A percentile compares a stretch with the other conserved stretches of the same genome.
These are phyloP conservation scores for Oncorhynchus masou DNA, from an alignment of 2,113 vertebrate species.

Conservation along the genomic window DNA sequence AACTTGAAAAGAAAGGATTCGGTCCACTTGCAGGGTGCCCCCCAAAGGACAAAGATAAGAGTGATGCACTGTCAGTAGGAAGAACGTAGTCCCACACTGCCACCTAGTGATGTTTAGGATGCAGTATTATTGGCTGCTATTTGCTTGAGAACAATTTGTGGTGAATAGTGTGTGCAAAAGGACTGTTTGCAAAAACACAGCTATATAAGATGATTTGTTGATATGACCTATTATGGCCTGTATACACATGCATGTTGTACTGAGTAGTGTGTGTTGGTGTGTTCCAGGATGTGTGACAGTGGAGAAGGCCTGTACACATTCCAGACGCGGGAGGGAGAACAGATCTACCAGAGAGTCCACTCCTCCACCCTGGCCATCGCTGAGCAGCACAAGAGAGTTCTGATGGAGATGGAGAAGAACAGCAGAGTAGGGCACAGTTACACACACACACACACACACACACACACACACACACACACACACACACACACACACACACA, in stretches of 20 bases:
- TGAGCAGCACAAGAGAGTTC: conserved; percentile 91
- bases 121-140: background rate
- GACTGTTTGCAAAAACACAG: no score
- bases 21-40: conserved; percentile 38
- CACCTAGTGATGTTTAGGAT: conserved; percentile 36
- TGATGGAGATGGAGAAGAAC: conserved; percentile 93
- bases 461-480: conserved; percentile 4
- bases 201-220: no score
- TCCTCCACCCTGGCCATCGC: conserved; percentile 90
- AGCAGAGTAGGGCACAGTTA: conserved; percentile 78
- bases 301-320: conserved; percentile 97
- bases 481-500: background rate
- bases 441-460: background rate
- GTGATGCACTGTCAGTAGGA: background rate
- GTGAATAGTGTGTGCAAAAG: no score
- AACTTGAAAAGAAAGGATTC: conserved; percentile 46
- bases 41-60: conserved; percentile 33
- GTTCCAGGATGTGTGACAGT: conserved; percentile 87
- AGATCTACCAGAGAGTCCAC: conserved; percentile 97
- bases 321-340: conserved; percentile 93
- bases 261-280: background rate
- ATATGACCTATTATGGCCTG: no score
- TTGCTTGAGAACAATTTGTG: no score
- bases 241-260: background rate
- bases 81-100: conserved; percentile 15